Base-by-base conservation (phyloP, 1,140 invertebrate species). In the Diploscapter pachys region DNA sequence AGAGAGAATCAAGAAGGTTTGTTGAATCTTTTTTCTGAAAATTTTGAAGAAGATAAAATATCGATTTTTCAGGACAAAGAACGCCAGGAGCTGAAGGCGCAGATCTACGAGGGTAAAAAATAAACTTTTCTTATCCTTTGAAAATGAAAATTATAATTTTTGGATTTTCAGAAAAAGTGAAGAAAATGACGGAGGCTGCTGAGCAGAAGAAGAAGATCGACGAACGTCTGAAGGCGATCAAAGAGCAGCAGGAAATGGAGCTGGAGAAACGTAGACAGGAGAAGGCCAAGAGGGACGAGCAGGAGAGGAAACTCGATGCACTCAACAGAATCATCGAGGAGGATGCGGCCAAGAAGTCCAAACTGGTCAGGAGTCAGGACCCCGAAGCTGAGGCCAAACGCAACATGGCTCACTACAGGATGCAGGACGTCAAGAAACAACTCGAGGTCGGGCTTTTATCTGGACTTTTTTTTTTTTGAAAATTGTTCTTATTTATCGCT, bases 271-370 rank as follows among this genome's bases (percentile, higher is more conserved):
- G 31, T 31, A 64, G 50, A 49, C n/a, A 72, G 54, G 13, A 69
- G 9, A 9, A 48, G 59, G 52, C 50, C 48, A 69, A 72, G 71
- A 69, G 13, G 53, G 71, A 71, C 5, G 62, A 71, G 49, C 61
- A 71, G 63, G 65, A 50, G 59, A 72, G 62, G 59, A 68, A 72
- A 63, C 4, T 13, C 6, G 4, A 72, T 11, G 69, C 57, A 0
- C 5, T 66, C 50, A n/a, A 71, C 9, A 55, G 53, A 52, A 52
- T 52, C 48, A 68, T 6, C 52, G 31, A 31, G 31, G 31, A 31
- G 31, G 31, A 31, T 31, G 31, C 31, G 31, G 31, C 31, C 31
- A 31, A 31, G 31, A 31, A 31, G 31, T 31, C 31, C 31, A 31
- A 31, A 31, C 1, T 31, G 31, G 31, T 31, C 31, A 31, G 31